Percentiles rank a stretch among this genome's conserved stretches.
Conservation (phyloP, 92 coral and sea anemone genomes). For the Chrysogorgia sp. region DNA sequence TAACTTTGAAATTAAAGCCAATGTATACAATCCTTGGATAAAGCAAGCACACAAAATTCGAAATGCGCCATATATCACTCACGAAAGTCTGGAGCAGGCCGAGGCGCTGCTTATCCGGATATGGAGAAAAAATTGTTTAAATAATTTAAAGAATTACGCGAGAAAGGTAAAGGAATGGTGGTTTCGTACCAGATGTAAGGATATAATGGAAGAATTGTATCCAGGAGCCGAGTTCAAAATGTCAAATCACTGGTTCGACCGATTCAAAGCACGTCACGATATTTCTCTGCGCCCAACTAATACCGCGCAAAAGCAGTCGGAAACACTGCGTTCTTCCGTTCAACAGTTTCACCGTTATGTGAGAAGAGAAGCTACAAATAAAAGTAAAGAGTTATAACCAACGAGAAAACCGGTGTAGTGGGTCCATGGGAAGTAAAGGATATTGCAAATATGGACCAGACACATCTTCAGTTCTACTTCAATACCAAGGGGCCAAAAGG, state of each 20-base stretch:
- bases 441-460: no score
- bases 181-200: conserved; percentile 48
- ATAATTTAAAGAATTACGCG: conserved; percentile 40
- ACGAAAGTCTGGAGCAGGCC: conserved; percentile 40
- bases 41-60: conserved; percentile 42
- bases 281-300: conserved; percentile 37
- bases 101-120: conserved; percentile 49
- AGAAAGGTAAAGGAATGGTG: conserved; percentile 40
- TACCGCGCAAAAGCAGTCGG: conserved; percentile 42
- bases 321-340: conserved; percentile 32
- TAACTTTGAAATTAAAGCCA: conserved; percentile 41
- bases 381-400: no score
- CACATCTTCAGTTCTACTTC: no score
- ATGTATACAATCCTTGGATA: conserved; percentile 55
- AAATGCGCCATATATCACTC: conserved; percentile 33
- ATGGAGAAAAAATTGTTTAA: conserved; percentile 51
- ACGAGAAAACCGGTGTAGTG: no score
- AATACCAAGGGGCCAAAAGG: no score
- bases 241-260: conserved; percentile 55
- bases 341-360: conserved; percentile 53
- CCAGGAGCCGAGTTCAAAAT: conserved; percentile 65
- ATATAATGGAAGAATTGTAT: conserved; percentile 58
- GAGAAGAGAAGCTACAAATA: no score
- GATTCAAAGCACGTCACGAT: conserved; percentile 53
- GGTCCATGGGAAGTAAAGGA: no score